Conservation (phyloP, 2,113 vertebrate genomes). For the Piliocolobus tephrosceles region DNA sequence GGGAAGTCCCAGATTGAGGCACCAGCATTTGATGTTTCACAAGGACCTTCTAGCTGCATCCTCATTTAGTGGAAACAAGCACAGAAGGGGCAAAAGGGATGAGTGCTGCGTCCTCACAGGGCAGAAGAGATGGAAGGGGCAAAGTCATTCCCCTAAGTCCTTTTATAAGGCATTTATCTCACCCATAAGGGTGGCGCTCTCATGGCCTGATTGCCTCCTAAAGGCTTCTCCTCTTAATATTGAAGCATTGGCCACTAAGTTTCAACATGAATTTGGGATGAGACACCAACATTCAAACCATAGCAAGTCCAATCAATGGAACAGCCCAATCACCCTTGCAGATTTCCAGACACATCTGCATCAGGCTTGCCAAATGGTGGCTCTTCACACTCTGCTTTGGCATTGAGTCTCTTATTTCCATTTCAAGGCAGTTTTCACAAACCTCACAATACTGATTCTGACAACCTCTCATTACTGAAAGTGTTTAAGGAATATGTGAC, state of each 20-base stretch:
- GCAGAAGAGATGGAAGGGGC: not conserved
- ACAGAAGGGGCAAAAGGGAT: not conserved
- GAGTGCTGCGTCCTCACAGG: too few species aligned
- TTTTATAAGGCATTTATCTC: not conserved
- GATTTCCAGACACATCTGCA: not conserved
- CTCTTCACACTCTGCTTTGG: not conserved
- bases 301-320: not conserved
- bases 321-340: not conserved
- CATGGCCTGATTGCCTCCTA: not conserved
- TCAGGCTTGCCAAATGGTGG: not conserved
- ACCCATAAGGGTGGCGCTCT: not conserved
- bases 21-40: not conserved
- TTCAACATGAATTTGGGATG: not conserved
- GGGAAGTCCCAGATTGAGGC: not conserved
- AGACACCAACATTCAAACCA: not conserved
- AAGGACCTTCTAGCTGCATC: not conserved
- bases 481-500: slow-evolving; percentile 10
- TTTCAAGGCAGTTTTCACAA: not conserved
- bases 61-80: not conserved
- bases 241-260: not conserved
- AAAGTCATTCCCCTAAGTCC: not conserved
- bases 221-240: not conserved
- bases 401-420: not conserved
- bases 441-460: not conserved
- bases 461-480: not conserved